A percentile compares a stretch with the other conserved stretches of the same genome.
Evolutionary conservation across 1,140 invertebrate genomes (phyloP).

Genomic region (Lepidurus apus): DNA sequence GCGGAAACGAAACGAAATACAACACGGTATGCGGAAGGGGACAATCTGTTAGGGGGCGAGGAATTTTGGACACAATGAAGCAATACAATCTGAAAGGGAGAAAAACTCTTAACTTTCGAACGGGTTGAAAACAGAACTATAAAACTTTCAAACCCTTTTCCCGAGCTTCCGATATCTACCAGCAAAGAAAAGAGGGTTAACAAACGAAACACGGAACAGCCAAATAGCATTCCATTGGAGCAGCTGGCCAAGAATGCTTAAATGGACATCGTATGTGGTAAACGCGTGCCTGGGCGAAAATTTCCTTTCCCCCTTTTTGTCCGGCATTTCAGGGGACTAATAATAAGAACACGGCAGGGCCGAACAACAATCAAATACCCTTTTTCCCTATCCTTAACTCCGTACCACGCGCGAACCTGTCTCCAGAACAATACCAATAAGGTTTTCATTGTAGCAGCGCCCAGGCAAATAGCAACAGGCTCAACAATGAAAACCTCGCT

Average conservation of each 20-base stretch:
- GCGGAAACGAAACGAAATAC: neutral
- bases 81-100: neutral
- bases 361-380: too few relatives aligned
- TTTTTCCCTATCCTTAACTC: neutral
- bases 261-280: conserved; percentile 19
- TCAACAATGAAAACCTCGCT: neutral
- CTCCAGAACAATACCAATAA: neutral
- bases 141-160: conserved; percentile 11
- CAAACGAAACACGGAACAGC: neutral
- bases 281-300: neutral
- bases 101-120: neutral
- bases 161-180: neutral
- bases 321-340: too few relatives aligned
- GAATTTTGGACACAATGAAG: conserved; percentile 7
- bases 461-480: neutral
- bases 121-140: neutral
- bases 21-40: neutral
- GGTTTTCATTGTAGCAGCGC: neutral
- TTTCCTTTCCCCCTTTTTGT: neutral
- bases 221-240: neutral
- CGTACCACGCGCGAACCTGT: neutral
- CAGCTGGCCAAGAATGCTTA: conserved; percentile 3
- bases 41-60: neutral
- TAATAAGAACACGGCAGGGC: too few relatives aligned
- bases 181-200: neutral